Conservation (phyloP, 2,113 vertebrate genomes). For the Gyps fulvus region DNA sequence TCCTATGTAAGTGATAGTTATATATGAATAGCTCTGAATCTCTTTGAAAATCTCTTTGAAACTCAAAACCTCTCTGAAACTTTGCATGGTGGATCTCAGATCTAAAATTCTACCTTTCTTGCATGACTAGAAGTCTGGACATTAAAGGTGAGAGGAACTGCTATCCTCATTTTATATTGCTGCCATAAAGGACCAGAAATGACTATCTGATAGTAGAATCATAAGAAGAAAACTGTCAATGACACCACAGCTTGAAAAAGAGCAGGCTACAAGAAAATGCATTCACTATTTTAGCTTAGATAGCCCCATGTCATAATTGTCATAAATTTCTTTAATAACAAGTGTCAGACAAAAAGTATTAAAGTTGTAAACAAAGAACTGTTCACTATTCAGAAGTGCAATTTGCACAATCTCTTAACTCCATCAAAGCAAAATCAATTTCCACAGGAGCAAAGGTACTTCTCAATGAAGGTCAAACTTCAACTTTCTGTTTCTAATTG, state of each 20-base stretch:
- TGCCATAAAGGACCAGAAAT: neutral
- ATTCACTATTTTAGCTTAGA: neutral
- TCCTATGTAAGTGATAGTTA: neutral
- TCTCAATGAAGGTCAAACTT: neutral
- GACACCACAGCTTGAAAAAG: neutral
- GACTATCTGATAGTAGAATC: neutral
- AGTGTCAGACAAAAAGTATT: neutral
- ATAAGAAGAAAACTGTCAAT: neutral
- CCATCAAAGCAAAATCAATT: neutral
- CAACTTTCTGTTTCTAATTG: neutral
- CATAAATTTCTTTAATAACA: neutral
- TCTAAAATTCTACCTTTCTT: neutral
- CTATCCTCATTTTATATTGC: neutral
- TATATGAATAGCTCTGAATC: neutral
- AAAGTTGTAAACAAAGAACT: neutral
- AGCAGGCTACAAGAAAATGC: neutral
- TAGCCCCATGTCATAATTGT: fast-evolving
- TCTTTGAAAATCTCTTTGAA: neutral
- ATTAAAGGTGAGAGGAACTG: neutral
- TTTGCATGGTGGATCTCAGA: neutral
- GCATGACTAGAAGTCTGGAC: neutral
- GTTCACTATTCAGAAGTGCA: neutral
- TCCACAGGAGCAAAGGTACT: neutral
- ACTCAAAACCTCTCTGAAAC: neutral
- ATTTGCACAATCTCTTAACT: neutral